Evolutionary conservation across 2,888 invertebrate genomes (phyloP), one percentile per base, ranked within the genome.

Genomic region (Microdon myrmicae): DNA sequence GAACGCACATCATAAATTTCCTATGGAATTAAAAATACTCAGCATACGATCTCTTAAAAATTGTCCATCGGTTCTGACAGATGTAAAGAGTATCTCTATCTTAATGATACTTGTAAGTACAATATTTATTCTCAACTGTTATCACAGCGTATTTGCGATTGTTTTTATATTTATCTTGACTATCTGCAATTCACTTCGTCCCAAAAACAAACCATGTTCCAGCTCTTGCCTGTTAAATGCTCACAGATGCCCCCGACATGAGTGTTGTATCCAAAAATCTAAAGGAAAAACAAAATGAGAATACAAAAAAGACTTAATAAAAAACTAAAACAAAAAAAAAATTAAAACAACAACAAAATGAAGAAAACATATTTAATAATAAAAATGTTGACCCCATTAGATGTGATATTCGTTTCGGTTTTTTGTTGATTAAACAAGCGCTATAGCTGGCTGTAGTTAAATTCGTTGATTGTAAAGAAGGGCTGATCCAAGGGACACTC

Each of bases 301-400:
- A n/a, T n/a, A n/a, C n/a, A n/a, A n/a, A n/a, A n/a, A n/a, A n/a
- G n/a, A 39, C 32, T 8, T 31, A 31, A 38, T 48, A 31, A 22
- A 39, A 25, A 39, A 32, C 28, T 29, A 41, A 41, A 51, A 51
- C 37, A 43, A 43, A 41, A 32, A 38, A 37, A 14, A n/a, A 35
- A 1, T 1, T 19, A 39, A 26, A 25, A 17, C n/a, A n/a, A n/a
- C n/a, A n/a, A n/a, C n/a, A 31, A 39, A 17, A 14, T 2, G 10
- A 10, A 45, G 26, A 34, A 37, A 34, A 43, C 17, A 31, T 31
- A 17, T 47, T 55, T 55, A 47, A 55, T 55, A 55, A 55, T 55
- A 55, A 55, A 55, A 55, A 47, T 55, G 55, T 39, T 55, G 55
- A 55, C 55, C 55, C 55, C 45, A 55, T 55, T 55, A 55, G 55